These are phyloP conservation scores for Trissolcus brochymenae DNA, from an alignment of 2,888 invertebrate genomes.

Conservation along the genomic window DNA sequence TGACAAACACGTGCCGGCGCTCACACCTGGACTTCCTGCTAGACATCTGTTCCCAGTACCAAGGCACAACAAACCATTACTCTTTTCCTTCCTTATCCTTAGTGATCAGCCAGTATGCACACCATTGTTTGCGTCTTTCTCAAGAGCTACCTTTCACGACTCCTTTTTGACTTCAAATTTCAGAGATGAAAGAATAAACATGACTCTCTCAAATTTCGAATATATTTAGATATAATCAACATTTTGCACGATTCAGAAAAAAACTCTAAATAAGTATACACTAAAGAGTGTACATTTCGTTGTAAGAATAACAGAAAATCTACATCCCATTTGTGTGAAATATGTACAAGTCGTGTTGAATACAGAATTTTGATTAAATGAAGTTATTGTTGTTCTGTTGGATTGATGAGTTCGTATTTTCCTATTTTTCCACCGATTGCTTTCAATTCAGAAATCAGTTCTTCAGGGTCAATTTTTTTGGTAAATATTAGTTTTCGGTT, in stretches of 20 bases:
- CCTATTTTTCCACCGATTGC: constrained; percentile 77
- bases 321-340: not conserved
- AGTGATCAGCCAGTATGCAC: not conserved
- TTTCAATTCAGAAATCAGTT: constrained; percentile 77
- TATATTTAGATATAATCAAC: not conserved
- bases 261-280: not conserved
- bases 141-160: not conserved
- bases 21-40: constrained; percentile 54
- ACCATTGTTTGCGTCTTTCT: not conserved
- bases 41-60: constrained; percentile 46
- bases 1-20: constrained; percentile 45
- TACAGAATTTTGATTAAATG: not conserved
- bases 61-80: constrained; percentile 37
- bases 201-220: not conserved
- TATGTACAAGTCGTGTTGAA: constrained; percentile 8
- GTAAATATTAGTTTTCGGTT: constrained; percentile 78
- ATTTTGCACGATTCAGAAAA: not conserved
- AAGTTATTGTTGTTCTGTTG: constrained; percentile 56
- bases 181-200: not conserved
- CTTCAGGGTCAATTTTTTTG: constrained; percentile 75
- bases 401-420: constrained; percentile 77
- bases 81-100: constrained; percentile 8
- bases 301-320: not conserved
- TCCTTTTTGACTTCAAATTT: not conserved
- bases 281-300: not conserved